phyloP scores from a whole-genome alignment of 2,797 vertebrate species.

The Vireo griseus region DNA sequence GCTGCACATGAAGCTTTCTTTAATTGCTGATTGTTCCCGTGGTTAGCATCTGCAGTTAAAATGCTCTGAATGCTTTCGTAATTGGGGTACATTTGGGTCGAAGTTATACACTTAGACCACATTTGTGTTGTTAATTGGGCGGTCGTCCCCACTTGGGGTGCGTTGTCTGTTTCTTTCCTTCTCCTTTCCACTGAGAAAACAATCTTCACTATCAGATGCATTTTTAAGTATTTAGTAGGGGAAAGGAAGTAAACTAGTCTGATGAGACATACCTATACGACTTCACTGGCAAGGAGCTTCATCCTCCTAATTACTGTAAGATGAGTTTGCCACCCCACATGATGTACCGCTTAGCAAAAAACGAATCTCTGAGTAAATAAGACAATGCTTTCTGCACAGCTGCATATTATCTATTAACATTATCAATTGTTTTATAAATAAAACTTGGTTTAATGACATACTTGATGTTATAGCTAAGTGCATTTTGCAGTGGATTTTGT shows the following conservation, averaged over 20 bases:
- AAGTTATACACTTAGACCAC: neutral
- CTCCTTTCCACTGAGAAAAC: neutral
- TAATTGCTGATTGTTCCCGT: neutral
- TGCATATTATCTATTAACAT: neutral
- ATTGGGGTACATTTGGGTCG: neutral
- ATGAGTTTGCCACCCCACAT: neutral
- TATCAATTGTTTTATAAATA: neutral
- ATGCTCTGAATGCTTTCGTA: neutral
- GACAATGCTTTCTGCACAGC: neutral
- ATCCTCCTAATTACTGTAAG: neutral
- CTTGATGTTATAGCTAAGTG: neutral
- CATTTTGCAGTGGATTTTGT: neutral
- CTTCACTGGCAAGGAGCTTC: neutral
- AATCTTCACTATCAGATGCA: neutral
- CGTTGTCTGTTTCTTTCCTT: neutral
- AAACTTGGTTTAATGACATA: neutral
- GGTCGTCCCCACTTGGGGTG: neutral
- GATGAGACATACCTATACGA: neutral
- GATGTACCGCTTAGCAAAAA: neutral
- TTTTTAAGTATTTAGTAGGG: neutral
- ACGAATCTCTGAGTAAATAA: accelerated
- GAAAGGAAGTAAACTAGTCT: neutral
- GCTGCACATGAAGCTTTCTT: neutral
- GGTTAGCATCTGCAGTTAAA: neutral
- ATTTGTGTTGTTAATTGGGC: neutral